Evolutionary conservation across 2,797 vertebrate genomes (phyloP), one percentile per base, ranked within the genome.

Genomic region (Hylomyscus alleni): DNA sequence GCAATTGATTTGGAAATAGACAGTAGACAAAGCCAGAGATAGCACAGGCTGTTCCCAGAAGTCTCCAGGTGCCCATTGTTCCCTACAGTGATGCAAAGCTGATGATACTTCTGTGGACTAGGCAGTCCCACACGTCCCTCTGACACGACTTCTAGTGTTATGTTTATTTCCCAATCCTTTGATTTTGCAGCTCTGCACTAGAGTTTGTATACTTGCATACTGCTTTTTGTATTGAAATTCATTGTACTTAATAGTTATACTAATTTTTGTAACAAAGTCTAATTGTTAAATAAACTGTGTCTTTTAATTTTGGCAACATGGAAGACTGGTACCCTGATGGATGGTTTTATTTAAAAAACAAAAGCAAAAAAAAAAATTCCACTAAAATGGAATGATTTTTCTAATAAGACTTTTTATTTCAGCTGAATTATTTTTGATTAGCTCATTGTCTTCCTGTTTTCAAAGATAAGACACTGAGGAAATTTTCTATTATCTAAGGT

Each of bases 1-100:
- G 76, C 78, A 91, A 24, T 58, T 92, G 60, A 87, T 95, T 90
- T 85, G 81, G 62, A 96, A 93, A 78, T 15, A 87, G 47, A 89
- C 20, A 12, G 54, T 82, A 72, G 13, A 40, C 47, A 82, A 67
- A 67, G 37, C 52, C 54, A 89, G 37, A 87, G 69, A 73, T 20
- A 13, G 40, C 58, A 29, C 5, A 67, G 44, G 13, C 3, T 15
- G 7, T 89, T 44, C 52, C 82, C n/a, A 54, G 81, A 89, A 72
- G 58, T 78, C 20, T 50, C 10, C 34, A 75, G n/a, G 15, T 44
- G 22, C 19, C 50, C 29, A 4, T 0, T 67, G 50, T 37, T 54
- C 34, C 44, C 50, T 4, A 0, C 5, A 47, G 40, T 24, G 44
- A 83, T 22, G 2, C 24, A 24, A 6, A 65, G 54, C 37, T 69